Percentiles rank a stretch among this genome's conserved stretches.
phyloP scores from a whole-genome alignment of 2,888 invertebrate species.

The Leptinotarsa haldemani region DNA sequence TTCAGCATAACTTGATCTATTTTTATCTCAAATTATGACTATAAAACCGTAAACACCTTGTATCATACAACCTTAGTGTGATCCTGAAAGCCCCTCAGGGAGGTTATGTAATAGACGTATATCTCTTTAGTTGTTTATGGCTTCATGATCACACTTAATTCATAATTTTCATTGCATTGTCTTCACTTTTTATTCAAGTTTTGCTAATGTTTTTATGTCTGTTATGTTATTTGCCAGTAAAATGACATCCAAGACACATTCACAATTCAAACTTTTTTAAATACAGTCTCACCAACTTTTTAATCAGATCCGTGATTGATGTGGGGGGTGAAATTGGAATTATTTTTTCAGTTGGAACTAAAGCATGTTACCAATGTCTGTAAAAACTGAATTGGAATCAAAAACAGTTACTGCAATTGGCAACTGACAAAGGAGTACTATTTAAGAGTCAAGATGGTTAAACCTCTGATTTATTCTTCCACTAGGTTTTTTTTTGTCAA shows the following conservation, averaged over 20 bases:
- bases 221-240: conserved; percentile 6
- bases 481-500: too few relatives aligned
- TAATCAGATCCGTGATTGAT: background rate
- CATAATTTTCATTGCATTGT: background rate
- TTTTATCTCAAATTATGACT: too few relatives aligned
- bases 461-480: too few relatives aligned
- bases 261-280: background rate
- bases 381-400: background rate
- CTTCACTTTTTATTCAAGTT: conserved; percentile 6
- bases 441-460: too few relatives aligned
- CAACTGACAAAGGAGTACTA: too few relatives aligned
- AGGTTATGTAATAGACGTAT: too few relatives aligned
- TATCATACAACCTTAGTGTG: too few relatives aligned
- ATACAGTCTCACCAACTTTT: background rate
- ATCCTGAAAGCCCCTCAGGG: too few relatives aligned
- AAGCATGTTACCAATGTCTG: background rate
- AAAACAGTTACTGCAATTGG: background rate
- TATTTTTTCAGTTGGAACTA: background rate
- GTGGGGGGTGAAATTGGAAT: background rate
- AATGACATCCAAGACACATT: conserved; percentile 2
- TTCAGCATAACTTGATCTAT: too few relatives aligned
- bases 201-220: conserved; percentile 11
- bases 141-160: conserved; percentile 5
- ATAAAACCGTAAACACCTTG: too few relatives aligned
- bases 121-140: too few relatives aligned